A percentile compares a stretch with the other conserved stretches of the same genome.
phyloP scores from a whole-genome alignment of 2,113 vertebrate genomes.

The Oryzias woworae region DNA sequence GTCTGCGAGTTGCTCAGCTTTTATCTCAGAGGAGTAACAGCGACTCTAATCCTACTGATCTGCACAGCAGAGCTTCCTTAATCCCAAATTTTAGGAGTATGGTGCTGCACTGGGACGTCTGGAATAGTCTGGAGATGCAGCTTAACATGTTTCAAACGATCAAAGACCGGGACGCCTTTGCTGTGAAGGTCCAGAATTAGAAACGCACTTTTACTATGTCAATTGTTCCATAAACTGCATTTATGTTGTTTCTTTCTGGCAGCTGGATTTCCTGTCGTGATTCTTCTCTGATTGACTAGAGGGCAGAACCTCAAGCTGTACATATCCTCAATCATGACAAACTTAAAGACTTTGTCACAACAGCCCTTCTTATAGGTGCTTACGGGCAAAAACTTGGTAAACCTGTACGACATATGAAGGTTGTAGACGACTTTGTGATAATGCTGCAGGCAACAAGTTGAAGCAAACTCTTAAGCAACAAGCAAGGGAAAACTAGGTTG shows the following conservation, averaged over 20 bases:
- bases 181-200: not conserved
- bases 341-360: too few relatives aligned
- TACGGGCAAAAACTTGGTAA: too few relatives aligned
- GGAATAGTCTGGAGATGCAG: slow-evolving; percentile 1
- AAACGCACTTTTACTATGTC: not conserved
- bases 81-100: slow-evolving; percentile 46
- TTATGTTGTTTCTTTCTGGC: not conserved
- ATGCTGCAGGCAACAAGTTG: too few relatives aligned
- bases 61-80: slow-evolving; percentile 50
- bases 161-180: not conserved
- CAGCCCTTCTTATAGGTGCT: too few relatives aligned
- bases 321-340: too few relatives aligned
- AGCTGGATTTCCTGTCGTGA: too few relatives aligned
- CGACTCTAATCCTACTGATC: slow-evolving; percentile 61
- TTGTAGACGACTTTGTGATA: too few relatives aligned
- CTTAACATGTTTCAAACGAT: slow-evolving; percentile 29
- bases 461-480: too few relatives aligned
- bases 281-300: too few relatives aligned
- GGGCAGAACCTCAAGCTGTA: too few relatives aligned
- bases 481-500: too few relatives aligned
- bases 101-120: slow-evolving; percentile 6
- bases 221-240: not conserved
- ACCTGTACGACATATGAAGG: too few relatives aligned
- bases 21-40: slow-evolving; percentile 35
- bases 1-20: slow-evolving; percentile 13